phyloP scores from a whole-genome alignment of 2,113 vertebrate species.

The Dicaeum eximium region DNA sequence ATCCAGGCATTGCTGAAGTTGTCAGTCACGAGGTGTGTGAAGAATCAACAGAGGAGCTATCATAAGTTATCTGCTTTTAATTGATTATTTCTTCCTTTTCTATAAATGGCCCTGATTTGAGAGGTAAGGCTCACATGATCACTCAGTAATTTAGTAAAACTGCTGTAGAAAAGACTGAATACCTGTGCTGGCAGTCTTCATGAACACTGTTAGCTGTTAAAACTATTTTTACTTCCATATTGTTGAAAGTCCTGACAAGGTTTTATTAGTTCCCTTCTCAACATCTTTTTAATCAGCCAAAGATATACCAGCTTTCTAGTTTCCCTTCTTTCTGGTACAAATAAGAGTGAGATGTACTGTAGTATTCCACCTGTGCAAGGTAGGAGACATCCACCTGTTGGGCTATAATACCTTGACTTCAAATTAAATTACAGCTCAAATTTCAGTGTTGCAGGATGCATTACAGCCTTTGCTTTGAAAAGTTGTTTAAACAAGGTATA shows the following conservation, averaged over 20 bases:
- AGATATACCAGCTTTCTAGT: neutral
- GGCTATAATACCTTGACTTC: neutral
- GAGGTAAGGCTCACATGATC: neutral
- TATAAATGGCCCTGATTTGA: neutral
- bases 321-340: neutral
- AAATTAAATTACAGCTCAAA: neutral
- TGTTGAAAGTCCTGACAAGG: neutral
- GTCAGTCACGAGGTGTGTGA: neutral
- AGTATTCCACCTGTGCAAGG: neutral
- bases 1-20: neutral
- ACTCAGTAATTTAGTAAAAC: neutral
- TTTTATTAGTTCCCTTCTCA: neutral
- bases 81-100: neutral
- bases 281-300: neutral
- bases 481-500: neutral
- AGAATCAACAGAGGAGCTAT: neutral
- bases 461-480: neutral
- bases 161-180: neutral
- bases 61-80: neutral
- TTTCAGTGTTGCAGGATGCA: neutral
- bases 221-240: neutral
- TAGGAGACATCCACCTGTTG: neutral
- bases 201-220: neutral
- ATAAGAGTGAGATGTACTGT: neutral
- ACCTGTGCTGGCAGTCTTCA: neutral